Evolutionary conservation across 1,140 invertebrate genomes (phyloP), one percentile per base, ranked within the genome.

Genomic region (Papilio machaon): DNA sequence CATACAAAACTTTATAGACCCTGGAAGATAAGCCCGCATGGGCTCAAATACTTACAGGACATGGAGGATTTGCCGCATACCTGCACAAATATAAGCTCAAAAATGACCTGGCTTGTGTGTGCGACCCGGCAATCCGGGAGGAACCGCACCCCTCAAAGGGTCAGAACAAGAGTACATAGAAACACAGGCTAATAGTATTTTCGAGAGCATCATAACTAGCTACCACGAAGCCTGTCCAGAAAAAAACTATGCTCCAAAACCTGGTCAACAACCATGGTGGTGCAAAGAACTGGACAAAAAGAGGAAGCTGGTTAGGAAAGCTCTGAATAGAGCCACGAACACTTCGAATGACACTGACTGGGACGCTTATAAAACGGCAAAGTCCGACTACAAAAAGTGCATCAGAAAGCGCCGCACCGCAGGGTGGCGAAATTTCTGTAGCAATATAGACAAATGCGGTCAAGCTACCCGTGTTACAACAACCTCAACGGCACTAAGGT

Each of bases 291-390:
- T 43, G 13, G 35, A 70, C 13, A 13, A 17, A 9, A 70, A 70
- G 38, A 19, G 23, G 23, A 43, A 30, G 67, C 38, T 2, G 13
- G 67, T 70, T 0, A 30, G 67, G 30, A 70, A 15, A 11, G 30
- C 35, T 17, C 67, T 70, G 15, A 70, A 70, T 6, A 70, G 67
- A 38, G 23, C 67, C 11, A 70, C 17, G 67, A 70, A 70, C 67
- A 70, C 67, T 11, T 70, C 67, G 10, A 38, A 30, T 17, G 67
- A 70, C 15, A 35, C 15, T 38, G 67, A 70, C 67, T 70, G 35
- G 64, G 35, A 70, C 30, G 23, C 35, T 35, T 23, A 70, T 13
- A 70, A 70, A 15, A 15, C 3, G 6, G 67, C 35, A 11, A 67
- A 67, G 15, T 70, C 67, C 5, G 67, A 35, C 2, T 70, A 70